Evolutionary conservation across 2,113 vertebrate genomes (phyloP).

Genomic region (Larimichthys polyactis): DNA sequence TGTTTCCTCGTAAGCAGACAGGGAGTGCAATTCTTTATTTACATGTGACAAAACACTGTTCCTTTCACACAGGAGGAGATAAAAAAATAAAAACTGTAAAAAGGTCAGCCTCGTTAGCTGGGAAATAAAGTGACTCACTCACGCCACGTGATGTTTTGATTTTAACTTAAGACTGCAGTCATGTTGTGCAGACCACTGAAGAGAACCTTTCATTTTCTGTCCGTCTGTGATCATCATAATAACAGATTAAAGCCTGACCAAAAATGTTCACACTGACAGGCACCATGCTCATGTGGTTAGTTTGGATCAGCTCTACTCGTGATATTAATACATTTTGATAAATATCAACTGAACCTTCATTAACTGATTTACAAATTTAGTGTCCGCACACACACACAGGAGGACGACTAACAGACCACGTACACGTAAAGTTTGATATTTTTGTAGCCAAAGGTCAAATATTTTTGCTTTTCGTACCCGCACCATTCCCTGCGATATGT

Average conservation of each 20-base stretch:
- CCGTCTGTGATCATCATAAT: conserved; percentile 30
- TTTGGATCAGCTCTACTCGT: conserved; percentile 20
- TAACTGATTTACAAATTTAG: background rate
- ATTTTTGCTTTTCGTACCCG: conserved; percentile 10
- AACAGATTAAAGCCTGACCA: conserved; percentile 32
- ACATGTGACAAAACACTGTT: conserved; percentile 63
- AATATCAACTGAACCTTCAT: conserved; percentile 8
- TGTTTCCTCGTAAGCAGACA: conserved; percentile 71
- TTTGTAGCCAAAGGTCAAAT: conserved; percentile 26
- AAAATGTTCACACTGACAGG: conserved; percentile 27
- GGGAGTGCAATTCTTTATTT: conserved; percentile 69
- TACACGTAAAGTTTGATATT: background rate
- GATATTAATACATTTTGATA: conserved; percentile 9
- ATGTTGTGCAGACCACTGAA: conserved; percentile 54
- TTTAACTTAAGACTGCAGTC: conserved; percentile 49
- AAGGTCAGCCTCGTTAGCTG: conserved; percentile 51
- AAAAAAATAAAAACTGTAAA: background rate
- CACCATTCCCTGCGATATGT: conserved; percentile 38
- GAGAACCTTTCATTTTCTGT: conserved; percentile 58
- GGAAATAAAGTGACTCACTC: conserved; percentile 57
- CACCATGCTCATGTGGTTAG: conserved; percentile 9
- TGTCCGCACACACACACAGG: background rate
- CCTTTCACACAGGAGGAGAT: conserved; percentile 62
- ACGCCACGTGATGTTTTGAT: conserved; percentile 61
- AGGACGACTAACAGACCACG: conserved; percentile 9